Percentiles rank a stretch among this genome's conserved stretches.
phyloP scores from a whole-genome alignment of 2,888 invertebrate species.

The Odontocerum albicorne region DNA sequence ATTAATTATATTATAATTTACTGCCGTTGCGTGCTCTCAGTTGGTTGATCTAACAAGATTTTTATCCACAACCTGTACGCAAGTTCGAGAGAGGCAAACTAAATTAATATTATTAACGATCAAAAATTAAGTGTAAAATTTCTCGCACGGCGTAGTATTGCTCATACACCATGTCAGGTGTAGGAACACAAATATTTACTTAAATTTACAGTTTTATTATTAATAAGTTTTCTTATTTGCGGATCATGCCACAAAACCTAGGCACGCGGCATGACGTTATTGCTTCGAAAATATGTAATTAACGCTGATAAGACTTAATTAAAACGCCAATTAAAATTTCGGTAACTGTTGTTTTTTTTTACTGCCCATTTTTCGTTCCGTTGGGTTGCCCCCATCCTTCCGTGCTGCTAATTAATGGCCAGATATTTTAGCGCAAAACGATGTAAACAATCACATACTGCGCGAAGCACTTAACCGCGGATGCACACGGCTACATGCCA shows the following conservation, averaged over 20 bases:
- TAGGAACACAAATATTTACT: neutral
- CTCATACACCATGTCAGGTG: neutral
- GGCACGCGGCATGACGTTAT: neutral
- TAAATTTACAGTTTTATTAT: neutral
- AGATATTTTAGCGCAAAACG: constrained; percentile 30
- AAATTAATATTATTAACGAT: too few relatives aligned
- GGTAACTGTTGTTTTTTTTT: constrained; percentile 28
- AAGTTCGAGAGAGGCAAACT: too few relatives aligned
- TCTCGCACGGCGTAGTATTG: neutral
- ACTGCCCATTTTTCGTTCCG: constrained; percentile 25
- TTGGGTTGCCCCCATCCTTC: constrained; percentile 19
- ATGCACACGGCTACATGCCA: too few relatives aligned
- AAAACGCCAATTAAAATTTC: constrained; percentile 31
- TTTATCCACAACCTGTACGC: too few relatives aligned
- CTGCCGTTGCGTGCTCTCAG: too few relatives aligned
- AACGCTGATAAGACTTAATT: constrained; percentile 29
- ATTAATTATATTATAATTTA: too few relatives aligned
- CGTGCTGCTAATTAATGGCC: constrained; percentile 27
- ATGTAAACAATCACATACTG: constrained; percentile 27
- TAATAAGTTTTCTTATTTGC: neutral
- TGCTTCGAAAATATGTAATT: constrained; percentile 26
- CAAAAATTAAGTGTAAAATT: neutral
- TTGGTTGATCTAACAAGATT: too few relatives aligned
- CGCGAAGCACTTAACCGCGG: constrained; percentile 17
- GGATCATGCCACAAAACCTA: neutral